These are phyloP conservation scores for Drosophila bunnanda DNA, from an alignment of 2,888 invertebrate genomes.

Conservation along the genomic window DNA sequence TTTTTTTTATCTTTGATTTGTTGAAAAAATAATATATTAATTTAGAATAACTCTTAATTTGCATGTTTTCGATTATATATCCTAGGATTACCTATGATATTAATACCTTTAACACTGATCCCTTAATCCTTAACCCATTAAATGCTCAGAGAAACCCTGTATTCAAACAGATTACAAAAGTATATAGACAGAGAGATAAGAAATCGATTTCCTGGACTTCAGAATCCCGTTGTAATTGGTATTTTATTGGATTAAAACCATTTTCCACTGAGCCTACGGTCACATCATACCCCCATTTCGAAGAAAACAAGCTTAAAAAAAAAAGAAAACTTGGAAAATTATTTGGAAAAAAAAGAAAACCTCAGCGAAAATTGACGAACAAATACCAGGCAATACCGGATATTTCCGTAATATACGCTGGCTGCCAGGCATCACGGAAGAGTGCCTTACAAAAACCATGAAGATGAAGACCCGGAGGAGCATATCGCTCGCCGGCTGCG, in stretches of 20 bases:
- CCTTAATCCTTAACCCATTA: background rate
- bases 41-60: background rate
- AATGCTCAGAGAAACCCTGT: background rate
- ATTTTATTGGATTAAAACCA: slow-evolving; percentile 13
- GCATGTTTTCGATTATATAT: background rate
- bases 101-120: background rate
- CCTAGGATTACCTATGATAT: background rate
- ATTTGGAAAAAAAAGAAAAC: background rate
- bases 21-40: background rate
- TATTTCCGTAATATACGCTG: background rate
- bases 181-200: background rate
- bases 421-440: background rate
- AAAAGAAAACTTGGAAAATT: slow-evolving; percentile 16
- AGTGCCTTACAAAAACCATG: background rate
- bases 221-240: slow-evolving; percentile 11
- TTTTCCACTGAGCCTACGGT: slow-evolving; percentile 2
- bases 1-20: too few species aligned
- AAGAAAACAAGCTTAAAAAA: slow-evolving; percentile 18
- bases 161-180: background rate
- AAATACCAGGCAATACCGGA: background rate
- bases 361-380: background rate
- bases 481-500: slow-evolving; percentile 99
- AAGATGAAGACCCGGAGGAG: slow-evolving; percentile 87
- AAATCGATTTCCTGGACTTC: slow-evolving; percentile 1
- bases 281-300: slow-evolving; percentile 12